Percentiles rank a stretch among this genome's conserved stretches.
phyloP scores from a whole-genome alignment of 64 coral and sea anemone species.

The Pocillopora damicornis region DNA sequence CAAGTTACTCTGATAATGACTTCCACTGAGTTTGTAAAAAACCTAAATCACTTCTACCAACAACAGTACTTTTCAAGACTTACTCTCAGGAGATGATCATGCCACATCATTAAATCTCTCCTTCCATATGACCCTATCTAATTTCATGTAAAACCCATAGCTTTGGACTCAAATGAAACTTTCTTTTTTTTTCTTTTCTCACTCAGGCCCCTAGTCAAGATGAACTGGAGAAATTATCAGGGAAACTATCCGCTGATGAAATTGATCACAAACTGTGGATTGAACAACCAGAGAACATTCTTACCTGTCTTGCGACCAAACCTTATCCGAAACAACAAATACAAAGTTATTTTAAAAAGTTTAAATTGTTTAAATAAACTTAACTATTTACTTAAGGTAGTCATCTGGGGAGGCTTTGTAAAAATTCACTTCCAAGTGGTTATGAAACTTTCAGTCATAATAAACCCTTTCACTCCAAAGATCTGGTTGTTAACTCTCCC shows the following conservation, averaged over 20 bases:
- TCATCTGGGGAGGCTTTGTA: background rate
- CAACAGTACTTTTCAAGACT: no score
- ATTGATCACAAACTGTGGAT: slow-evolving; percentile 94
- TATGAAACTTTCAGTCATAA: no score
- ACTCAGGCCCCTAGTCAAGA: slow-evolving; percentile 63
- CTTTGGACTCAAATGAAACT: background rate
- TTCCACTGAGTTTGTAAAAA: no score
- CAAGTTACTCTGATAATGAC: no score
- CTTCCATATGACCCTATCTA: no score
- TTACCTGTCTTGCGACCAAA: slow-evolving; percentile 88
- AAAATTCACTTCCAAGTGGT: no score
- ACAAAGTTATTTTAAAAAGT: slow-evolving; percentile 76
- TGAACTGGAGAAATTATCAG: slow-evolving; percentile 62
- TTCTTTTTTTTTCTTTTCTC: background rate
- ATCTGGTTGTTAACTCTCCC: no score
- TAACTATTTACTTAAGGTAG: background rate
- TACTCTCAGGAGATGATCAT: no score
- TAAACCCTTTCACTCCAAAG: no score
- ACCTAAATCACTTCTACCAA: no score
- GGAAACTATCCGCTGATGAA: slow-evolving; percentile 48
- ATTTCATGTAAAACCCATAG: no score
- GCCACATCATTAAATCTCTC: no score
- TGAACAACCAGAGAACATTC: slow-evolving; percentile 87
- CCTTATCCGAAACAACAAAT: slow-evolving; percentile 81
- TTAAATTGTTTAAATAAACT: slow-evolving; percentile 85